A percentile compares a stretch with the other conserved stretches of the same genome.
Conservation (phyloP, 2,888 invertebrate genomes). For the Zhengitettix transpicula region DNA sequence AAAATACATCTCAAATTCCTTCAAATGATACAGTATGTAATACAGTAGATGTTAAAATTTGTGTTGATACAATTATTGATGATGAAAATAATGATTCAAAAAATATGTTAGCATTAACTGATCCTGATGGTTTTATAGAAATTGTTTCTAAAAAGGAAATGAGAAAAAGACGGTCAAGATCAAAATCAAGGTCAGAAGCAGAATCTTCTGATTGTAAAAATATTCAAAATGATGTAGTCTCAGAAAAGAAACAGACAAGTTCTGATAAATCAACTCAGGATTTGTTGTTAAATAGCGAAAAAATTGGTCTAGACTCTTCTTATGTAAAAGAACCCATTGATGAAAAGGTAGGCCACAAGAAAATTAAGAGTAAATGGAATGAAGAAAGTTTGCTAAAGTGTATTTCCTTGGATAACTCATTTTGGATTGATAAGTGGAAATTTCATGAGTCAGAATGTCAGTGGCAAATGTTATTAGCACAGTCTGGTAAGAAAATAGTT, state of each 20-base stretch:
- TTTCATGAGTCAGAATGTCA: conserved; percentile 31
- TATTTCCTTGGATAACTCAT: conserved; percentile 10
- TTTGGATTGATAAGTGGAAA: conserved; percentile 13
- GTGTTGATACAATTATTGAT: neutral
- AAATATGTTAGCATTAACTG: conserved; percentile 22
- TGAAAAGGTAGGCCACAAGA: conserved; percentile 9
- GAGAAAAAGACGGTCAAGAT: conserved; percentile 24
- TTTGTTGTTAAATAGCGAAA: no score
- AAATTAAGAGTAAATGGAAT: conserved; percentile 5
- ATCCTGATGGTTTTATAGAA: conserved; percentile 31
- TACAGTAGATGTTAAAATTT: neutral
- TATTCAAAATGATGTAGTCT: neutral
- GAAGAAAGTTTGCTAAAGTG: conserved; percentile 1
- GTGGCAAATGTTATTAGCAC: conserved; percentile 37
- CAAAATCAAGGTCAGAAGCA: conserved; percentile 18
- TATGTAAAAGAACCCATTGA: neutral
- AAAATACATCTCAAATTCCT: neutral
- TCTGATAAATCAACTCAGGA: no score
- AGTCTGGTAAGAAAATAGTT: conserved; percentile 15
- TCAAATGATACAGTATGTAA: neutral
- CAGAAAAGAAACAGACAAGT: no score
- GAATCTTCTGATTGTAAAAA: neutral
- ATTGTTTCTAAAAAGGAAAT: conserved; percentile 29
- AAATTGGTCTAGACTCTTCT: no score
- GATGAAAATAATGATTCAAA: conserved; percentile 18